phyloP scores from a whole-genome alignment of 2,888 invertebrate genomes.

The Automeris io region DNA sequence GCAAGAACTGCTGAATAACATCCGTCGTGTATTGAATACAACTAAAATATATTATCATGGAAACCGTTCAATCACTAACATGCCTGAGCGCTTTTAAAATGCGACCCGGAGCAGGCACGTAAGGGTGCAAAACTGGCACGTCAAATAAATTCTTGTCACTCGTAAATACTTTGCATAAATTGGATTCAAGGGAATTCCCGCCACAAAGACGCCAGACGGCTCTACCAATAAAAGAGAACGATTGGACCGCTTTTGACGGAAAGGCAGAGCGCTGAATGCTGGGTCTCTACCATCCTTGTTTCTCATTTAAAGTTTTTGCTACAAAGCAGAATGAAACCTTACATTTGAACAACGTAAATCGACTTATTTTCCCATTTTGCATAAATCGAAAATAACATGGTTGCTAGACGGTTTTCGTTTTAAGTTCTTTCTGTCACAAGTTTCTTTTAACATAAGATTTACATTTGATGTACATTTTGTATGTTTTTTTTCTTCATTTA shows the following conservation, averaged over 20 bases:
- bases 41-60: slow-evolving; percentile 31
- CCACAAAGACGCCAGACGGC: slow-evolving; percentile 63
- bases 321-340: slow-evolving; percentile 19
- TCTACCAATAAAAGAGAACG: slow-evolving; percentile 63
- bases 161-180: slow-evolving; percentile 72
- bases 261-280: slow-evolving; percentile 43
- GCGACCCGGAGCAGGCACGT: slow-evolving; percentile 32
- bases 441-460: not conserved
- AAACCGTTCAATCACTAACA: slow-evolving; percentile 39
- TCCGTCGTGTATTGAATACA: slow-evolving; percentile 12
- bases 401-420: slow-evolving; percentile 17
- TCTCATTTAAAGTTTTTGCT: slow-evolving; percentile 28
- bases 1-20: not conserved
- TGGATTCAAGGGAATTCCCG: slow-evolving; percentile 59
- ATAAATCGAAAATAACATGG: slow-evolving; percentile 34
- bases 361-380: slow-evolving; percentile 35
- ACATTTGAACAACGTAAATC: slow-evolving; percentile 31
- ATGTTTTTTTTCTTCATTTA: too few species aligned
- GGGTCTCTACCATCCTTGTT: slow-evolving; percentile 27
- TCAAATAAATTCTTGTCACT: slow-evolving; percentile 69
- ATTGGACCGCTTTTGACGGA: slow-evolving; percentile 65
- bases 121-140: slow-evolving; percentile 53
- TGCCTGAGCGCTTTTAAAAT: slow-evolving; percentile 38
- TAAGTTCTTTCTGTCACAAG: not conserved
- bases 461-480: too few species aligned